These are phyloP conservation scores for Sycobia sp. DNA, from an alignment of 1,140 invertebrate species.

Conservation along the genomic window DNA sequence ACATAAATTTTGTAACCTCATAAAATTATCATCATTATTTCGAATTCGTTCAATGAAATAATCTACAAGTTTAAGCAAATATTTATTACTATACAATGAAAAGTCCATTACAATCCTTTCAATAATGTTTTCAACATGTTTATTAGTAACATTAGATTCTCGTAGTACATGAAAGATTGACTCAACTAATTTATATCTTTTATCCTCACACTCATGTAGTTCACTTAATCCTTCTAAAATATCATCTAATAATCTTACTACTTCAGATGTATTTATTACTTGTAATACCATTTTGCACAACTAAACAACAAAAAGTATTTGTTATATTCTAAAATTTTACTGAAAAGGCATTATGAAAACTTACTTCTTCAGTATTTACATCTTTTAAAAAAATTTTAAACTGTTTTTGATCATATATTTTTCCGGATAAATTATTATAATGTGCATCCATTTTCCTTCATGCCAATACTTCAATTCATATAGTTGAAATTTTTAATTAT, in stretches of 20 bases:
- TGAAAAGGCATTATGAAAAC: neutral
- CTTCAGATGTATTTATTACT: slow-evolving; percentile 40
- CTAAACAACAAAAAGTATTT: slow-evolving; percentile 38
- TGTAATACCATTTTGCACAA: slow-evolving; percentile 40
- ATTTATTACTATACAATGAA: slow-evolving; percentile 40
- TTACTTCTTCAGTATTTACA: slow-evolving; percentile 34
- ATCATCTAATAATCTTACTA: slow-evolving; percentile 40
- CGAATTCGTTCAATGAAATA: slow-evolving; percentile 49
- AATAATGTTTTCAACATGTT: slow-evolving; percentile 43
- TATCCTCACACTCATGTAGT: slow-evolving; percentile 39
- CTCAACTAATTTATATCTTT: slow-evolving; percentile 47
- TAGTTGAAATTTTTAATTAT: too few species aligned
- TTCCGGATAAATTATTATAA: slow-evolving; percentile 4
- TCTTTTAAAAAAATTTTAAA: slow-evolving; percentile 36
- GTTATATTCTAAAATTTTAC: neutral
- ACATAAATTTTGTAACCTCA: slow-evolving; percentile 44
- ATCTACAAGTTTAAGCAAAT: slow-evolving; percentile 50
- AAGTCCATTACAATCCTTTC: slow-evolving; percentile 50
- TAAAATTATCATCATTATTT: slow-evolving; percentile 47
- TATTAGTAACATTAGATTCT: slow-evolving; percentile 38
- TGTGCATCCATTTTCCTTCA: slow-evolving; percentile 22
- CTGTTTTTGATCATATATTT: slow-evolving; percentile 6
- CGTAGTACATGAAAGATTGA: slow-evolving; percentile 38
- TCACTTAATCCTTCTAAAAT: slow-evolving; percentile 42
- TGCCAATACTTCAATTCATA: too few species aligned